These are phyloP conservation scores for Biston stratarius DNA, from an alignment of 2,888 invertebrate genomes.

Conservation along the genomic window DNA sequence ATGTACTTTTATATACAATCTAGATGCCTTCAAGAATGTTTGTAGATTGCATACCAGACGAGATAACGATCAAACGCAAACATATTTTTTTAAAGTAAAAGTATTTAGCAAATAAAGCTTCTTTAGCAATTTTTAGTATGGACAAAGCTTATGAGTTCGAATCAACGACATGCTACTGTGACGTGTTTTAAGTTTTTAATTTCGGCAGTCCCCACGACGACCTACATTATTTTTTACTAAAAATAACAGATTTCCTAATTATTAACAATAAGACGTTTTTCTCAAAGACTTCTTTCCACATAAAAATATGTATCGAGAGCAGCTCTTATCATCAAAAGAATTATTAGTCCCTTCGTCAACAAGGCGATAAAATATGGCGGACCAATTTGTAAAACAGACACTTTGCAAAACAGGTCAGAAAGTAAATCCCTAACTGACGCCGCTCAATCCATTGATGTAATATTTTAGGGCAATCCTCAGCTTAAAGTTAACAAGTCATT, in stretches of 20 bases:
- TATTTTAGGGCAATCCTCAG: conserved; percentile 43
- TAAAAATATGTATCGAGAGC: conserved; percentile 11
- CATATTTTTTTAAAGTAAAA: too few species aligned
- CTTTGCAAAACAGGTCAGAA: conserved; percentile 32
- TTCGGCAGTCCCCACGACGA: too few species aligned
- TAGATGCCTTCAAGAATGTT: too few species aligned
- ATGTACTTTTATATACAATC: too few species aligned
- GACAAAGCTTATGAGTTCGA: too few species aligned
- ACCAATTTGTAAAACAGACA: conserved; percentile 29
- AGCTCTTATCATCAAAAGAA: conserved; percentile 16
- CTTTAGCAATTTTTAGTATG: too few species aligned
- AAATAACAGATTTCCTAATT: not conserved
- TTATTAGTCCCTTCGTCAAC: conserved; percentile 14
- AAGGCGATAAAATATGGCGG: conserved; percentile 11
- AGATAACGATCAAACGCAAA: too few species aligned
- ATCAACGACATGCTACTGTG: too few species aligned
- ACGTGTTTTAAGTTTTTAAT: too few species aligned
- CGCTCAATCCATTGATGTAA: conserved; percentile 32
- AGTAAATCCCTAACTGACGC: conserved; percentile 35
- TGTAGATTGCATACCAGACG: too few species aligned
- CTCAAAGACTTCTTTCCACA: not conserved
- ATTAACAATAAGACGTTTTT: not conserved
- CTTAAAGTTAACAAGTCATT: conserved; percentile 49
- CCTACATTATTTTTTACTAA: too few species aligned
- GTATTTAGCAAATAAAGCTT: too few species aligned